phyloP scores from a whole-genome alignment of 2,113 vertebrate genomes.

The Semnornis frantzii region DNA sequence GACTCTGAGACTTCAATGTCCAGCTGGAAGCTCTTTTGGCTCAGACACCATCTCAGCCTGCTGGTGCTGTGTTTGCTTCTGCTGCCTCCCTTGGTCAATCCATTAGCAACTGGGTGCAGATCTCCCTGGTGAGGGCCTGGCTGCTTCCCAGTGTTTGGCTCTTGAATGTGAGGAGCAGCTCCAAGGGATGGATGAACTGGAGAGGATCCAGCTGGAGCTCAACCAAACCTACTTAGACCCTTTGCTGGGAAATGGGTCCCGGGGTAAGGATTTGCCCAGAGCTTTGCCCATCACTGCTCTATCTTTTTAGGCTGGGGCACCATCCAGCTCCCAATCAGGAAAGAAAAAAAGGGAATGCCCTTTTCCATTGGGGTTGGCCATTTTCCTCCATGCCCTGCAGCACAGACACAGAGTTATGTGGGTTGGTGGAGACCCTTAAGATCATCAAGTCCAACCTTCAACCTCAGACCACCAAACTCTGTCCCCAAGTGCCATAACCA shows the following conservation, averaged over 20 bases:
- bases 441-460: no score
- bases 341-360: not conserved
- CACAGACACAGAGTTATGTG: no score
- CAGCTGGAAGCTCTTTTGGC: not conserved
- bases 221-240: rapidly evolving
- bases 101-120: not conserved
- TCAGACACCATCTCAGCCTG: rapidly evolving
- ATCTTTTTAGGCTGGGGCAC: not conserved
- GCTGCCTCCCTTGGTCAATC: not conserved
- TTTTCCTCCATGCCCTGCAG: rapidly evolving
- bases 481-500: no score
- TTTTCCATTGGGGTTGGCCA: rapidly evolving
- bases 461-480: no score
- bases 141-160: not conserved
- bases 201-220: not conserved
- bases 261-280: not conserved
- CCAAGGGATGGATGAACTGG: not conserved
- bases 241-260: rapidly evolving
- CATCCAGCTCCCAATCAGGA: rapidly evolving
- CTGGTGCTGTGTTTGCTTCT: rapidly evolving
- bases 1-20: no score
- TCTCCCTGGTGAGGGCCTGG: not conserved
- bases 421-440: no score
- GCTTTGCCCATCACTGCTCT: not conserved
- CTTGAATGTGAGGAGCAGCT: rapidly evolving